These are phyloP conservation scores for Zapus hudsonius DNA, from an alignment of 2,113 vertebrate genomes.

Conservation along the genomic window DNA sequence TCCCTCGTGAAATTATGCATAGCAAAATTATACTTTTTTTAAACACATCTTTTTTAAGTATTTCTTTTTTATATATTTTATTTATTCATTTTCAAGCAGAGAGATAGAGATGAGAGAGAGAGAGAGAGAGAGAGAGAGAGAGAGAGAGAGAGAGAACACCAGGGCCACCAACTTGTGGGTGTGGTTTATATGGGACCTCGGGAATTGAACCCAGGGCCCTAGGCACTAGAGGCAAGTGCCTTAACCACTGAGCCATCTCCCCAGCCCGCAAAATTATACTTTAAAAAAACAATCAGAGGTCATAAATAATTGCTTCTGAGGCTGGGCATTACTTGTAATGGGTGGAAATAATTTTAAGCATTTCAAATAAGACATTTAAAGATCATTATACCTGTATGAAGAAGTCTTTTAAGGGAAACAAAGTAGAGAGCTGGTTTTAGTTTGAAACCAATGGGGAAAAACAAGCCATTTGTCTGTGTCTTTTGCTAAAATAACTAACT, in stretches of 20 bases:
- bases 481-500: slow-evolving; percentile 67
- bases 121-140: no score
- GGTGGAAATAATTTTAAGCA: slow-evolving; percentile 47
- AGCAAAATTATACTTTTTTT: slow-evolving; percentile 51
- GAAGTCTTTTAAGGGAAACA: slow-evolving; percentile 61
- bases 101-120: no score
- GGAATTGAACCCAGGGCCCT: no score
- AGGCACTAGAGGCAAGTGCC: no score
- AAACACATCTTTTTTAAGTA: no score
- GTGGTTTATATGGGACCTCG: no score
- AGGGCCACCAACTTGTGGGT: no score
- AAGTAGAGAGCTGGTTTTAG: slow-evolving; percentile 50
- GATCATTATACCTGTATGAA: slow-evolving; percentile 67
- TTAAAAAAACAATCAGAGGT: slow-evolving; percentile 42
- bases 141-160: no score
- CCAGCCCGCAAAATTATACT: slow-evolving; percentile 45
- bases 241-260: no score
- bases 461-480: slow-evolving; percentile 67
- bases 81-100: no score
- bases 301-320: slow-evolving; percentile 29
- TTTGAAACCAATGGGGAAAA: slow-evolving; percentile 51
- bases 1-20: background rate
- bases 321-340: slow-evolving; percentile 12
- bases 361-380: slow-evolving; percentile 69
- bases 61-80: no score